phyloP scores from a whole-genome alignment of 2,797 vertebrate species.

The Numenius phaeopus region DNA sequence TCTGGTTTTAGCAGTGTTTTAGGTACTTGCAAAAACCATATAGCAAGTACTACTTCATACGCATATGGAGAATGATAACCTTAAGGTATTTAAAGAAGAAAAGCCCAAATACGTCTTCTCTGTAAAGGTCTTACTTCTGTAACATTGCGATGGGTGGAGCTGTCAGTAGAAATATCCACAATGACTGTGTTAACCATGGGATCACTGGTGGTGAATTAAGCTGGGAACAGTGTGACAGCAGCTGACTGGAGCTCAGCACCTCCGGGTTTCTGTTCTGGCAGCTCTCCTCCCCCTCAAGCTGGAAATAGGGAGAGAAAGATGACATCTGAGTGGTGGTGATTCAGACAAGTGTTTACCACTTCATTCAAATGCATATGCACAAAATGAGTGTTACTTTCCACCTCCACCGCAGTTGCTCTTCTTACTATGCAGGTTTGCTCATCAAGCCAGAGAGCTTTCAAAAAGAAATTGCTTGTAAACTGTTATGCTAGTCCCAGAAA shows the following conservation, averaged over 20 bases:
- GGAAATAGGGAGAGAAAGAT: slow-evolving; percentile 42
- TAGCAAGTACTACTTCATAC: not conserved
- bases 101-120: not conserved
- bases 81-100: slow-evolving; percentile 26
- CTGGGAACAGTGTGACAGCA: slow-evolving; percentile 14
- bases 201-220: not conserved
- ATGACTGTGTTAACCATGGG: not conserved
- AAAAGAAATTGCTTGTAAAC: slow-evolving; percentile 39
- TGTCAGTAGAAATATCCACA: not conserved
- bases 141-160: not conserved
- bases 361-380: slow-evolving; percentile 58
- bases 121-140: not conserved
- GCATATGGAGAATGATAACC: not conserved
- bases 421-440: slow-evolving; percentile 36
- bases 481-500: not conserved
- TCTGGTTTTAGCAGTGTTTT: not conserved
- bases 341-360: slow-evolving; percentile 53
- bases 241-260: slow-evolving; percentile 40
- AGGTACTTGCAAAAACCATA: not conserved
- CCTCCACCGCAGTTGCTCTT: slow-evolving; percentile 39
- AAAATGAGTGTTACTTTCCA: slow-evolving; percentile 29
- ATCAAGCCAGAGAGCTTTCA: not conserved
- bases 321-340: slow-evolving; percentile 48
- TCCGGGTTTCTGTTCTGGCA: slow-evolving; percentile 31
- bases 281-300: slow-evolving; percentile 35